A percentile compares a stretch with the other conserved stretches of the same genome.
Evolutionary conservation across 2,888 invertebrate species (phyloP).

Genomic region (Thumatha senex): DNA sequence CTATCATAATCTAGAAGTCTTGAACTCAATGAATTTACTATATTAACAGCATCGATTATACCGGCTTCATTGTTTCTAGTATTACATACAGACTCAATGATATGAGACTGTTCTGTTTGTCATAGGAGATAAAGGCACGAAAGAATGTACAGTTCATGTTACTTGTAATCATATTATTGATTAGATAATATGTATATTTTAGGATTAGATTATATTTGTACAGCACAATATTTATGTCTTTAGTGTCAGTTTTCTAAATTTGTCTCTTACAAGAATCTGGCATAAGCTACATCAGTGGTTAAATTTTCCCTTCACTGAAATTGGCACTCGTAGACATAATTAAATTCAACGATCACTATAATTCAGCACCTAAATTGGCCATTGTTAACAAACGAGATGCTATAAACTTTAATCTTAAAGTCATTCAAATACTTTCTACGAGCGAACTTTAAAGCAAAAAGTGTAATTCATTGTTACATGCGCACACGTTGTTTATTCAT

Average conservation of each 20-base stretch:
- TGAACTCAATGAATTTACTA: slow-evolving; percentile 25
- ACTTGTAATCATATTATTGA: slow-evolving; percentile 21
- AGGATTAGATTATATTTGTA: slow-evolving; percentile 9
- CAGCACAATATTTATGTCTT: background rate
- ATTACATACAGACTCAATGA: slow-evolving; percentile 28
- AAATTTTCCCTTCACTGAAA: slow-evolving; percentile 19
- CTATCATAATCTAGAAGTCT: slow-evolving; percentile 22
- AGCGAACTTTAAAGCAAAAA: slow-evolving; percentile 49
- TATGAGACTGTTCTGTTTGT: slow-evolving; percentile 34
- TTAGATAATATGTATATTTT: slow-evolving; percentile 31
- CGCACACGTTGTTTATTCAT: slow-evolving; percentile 51
- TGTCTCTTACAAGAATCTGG: background rate
- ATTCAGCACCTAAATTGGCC: slow-evolving; percentile 46
- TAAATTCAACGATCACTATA: slow-evolving; percentile 38
- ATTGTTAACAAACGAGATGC: slow-evolving; percentile 51
- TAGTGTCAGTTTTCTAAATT: slow-evolving; percentile 3
- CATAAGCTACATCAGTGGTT: slow-evolving; percentile 3
- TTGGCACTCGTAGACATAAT: slow-evolving; percentile 19
- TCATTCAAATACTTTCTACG: slow-evolving; percentile 59
- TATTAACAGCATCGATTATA: slow-evolving; percentile 12
- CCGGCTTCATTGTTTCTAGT: slow-evolving; percentile 20
- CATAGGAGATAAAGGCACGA: slow-evolving; percentile 32
- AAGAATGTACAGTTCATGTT: slow-evolving; percentile 24
- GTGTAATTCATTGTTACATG: slow-evolving; percentile 54
- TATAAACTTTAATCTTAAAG: slow-evolving; percentile 48